A percentile compares a stretch with the other conserved stretches of the same genome.
Conservation (phyloP, 2,888 invertebrate genomes). For the Pachycephus smyrnensis region DNA sequence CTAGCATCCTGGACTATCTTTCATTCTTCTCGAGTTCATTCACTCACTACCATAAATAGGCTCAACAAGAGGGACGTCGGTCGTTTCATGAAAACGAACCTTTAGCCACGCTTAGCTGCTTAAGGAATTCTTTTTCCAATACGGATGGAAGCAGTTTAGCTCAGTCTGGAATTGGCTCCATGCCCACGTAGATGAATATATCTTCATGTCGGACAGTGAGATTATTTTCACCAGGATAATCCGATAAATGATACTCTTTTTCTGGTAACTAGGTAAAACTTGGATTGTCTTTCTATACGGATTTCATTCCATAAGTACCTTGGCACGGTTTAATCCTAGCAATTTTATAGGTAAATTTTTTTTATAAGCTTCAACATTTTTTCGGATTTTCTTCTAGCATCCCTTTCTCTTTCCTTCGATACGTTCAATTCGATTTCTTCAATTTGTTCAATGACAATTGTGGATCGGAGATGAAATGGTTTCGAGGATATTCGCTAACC, state of each 20-base stretch:
- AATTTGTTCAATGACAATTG: background rate
- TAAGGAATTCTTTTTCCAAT: conserved; percentile 25
- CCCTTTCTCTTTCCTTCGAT: background rate
- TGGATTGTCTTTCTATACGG: conserved; percentile 2
- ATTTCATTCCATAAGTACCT: conserved; percentile 6
- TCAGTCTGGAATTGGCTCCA: conserved; percentile 27
- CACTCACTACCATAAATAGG: background rate
- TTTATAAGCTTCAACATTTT: background rate
- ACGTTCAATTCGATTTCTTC: background rate
- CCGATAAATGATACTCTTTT: conserved; percentile 24
- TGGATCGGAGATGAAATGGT: too few species aligned
- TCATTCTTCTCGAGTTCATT: background rate
- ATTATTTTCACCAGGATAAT: conserved; percentile 28
- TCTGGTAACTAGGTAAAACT: conserved; percentile 16
- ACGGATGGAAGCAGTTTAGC: conserved; percentile 28
- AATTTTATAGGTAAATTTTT: background rate
- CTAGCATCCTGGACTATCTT: background rate
- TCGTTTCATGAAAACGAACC: conserved; percentile 21
- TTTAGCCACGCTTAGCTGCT: conserved; percentile 25
- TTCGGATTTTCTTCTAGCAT: background rate
- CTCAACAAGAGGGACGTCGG: conserved; percentile 12
- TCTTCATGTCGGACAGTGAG: conserved; percentile 15
- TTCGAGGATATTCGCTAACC: too few species aligned
- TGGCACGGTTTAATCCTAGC: background rate
- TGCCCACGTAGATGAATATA: conserved; percentile 18